phyloP scores from a whole-genome alignment of 2,888 invertebrate species.

The Zhengitettix transpicula region DNA sequence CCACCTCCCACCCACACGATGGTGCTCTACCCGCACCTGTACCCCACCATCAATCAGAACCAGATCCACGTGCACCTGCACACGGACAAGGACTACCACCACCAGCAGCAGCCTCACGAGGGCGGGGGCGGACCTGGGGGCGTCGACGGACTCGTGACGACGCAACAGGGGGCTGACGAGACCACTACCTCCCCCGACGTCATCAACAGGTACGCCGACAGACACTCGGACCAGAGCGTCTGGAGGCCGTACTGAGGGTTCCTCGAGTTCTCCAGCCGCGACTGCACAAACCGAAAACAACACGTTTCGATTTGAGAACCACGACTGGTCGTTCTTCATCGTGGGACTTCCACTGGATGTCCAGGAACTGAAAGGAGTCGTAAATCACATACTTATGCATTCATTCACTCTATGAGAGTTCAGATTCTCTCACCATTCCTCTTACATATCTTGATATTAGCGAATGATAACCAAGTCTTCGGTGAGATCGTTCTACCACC shows the following conservation, averaged over 20 bases:
- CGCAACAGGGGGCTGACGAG: neutral
- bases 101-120: slow-evolving; percentile 5
- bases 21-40: slow-evolving; percentile 60
- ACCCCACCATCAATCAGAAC: slow-evolving; percentile 73
- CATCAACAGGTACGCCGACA: slow-evolving; percentile 1
- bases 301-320: too few species aligned
- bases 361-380: too few species aligned
- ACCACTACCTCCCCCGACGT: neutral
- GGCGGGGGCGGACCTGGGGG: slow-evolving; percentile 1
- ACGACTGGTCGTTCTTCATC: too few species aligned
- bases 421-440: too few species aligned
- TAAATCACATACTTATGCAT: too few species aligned
- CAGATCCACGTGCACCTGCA: slow-evolving; percentile 71
- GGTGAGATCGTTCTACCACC: too few species aligned
- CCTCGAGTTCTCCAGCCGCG: neutral
- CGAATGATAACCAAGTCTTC: too few species aligned
- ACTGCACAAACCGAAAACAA: too few species aligned
- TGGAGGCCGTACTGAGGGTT: slow-evolving; percentile 21
- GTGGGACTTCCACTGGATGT: too few species aligned
- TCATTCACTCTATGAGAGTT: too few species aligned
- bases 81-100: slow-evolving; percentile 17
- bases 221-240: slow-evolving; percentile 18
- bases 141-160: neutral
- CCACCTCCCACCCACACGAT: slow-evolving; percentile 43
- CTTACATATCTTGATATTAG: too few species aligned